phyloP scores from a whole-genome alignment of 2,113 vertebrate genomes.

The Panurus biarmicus region DNA sequence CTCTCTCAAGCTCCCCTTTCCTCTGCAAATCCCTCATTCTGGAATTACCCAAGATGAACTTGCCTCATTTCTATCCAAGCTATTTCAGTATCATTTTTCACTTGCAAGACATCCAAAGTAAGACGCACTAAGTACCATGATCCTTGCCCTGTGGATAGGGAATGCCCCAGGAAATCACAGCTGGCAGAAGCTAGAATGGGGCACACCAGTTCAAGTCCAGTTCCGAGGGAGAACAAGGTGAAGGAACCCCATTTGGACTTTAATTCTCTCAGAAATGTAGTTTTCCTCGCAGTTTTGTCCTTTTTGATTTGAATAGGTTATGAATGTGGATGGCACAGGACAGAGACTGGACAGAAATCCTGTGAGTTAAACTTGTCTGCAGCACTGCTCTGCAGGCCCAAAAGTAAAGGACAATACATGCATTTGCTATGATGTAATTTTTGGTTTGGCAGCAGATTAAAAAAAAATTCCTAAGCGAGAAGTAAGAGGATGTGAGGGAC shows the following conservation, averaged over 20 bases:
- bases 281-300: not conserved
- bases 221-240: accelerated
- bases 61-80: not conserved
- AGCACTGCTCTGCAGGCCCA: not conserved
- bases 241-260: not conserved
- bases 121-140: not conserved
- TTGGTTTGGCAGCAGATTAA: conserved; percentile 51
- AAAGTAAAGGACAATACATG: conserved; percentile 47
- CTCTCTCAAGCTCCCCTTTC: not conserved
- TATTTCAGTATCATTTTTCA: not conserved
- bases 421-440: conserved; percentile 52
- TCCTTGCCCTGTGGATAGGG: not conserved
- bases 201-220: not conserved
- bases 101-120: not conserved
- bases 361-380: not conserved
- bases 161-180: not conserved
- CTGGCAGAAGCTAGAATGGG: not conserved
- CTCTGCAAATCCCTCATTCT: not conserved
- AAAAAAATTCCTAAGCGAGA: not conserved
- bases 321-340: not conserved
- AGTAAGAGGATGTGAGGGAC: conserved; percentile 34
- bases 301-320: not conserved
- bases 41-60: not conserved
- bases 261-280: not conserved
- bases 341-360: not conserved